Evolutionary conservation across 2,888 invertebrate species (phyloP).

Genomic region (Phytoseiulus persimilis): DNA sequence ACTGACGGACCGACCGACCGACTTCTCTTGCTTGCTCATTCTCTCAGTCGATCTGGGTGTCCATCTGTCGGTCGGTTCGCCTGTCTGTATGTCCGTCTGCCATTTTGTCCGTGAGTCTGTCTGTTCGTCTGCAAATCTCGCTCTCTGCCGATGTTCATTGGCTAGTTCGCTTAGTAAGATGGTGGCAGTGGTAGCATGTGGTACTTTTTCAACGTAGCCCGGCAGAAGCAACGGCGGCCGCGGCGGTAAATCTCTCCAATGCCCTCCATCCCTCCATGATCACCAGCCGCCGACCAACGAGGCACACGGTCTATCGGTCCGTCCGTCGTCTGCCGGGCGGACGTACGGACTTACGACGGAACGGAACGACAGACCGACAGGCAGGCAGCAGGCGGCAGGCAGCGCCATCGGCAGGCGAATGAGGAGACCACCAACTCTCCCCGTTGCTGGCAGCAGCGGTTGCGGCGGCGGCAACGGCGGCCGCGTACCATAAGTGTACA

Average conservation of each 20-base stretch:
- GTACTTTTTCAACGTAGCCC: background rate
- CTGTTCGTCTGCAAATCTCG: background rate
- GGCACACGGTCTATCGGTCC: background rate
- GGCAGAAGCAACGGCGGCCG: background rate
- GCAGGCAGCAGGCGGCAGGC: background rate
- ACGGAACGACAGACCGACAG: background rate
- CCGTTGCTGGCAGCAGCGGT: slow-evolving; percentile 9
- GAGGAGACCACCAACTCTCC: background rate
- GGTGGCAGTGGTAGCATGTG: background rate
- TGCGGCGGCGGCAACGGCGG: slow-evolving; percentile 17
- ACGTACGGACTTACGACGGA: background rate
- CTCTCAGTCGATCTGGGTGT: background rate
- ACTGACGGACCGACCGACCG: background rate
- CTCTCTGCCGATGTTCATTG: background rate
- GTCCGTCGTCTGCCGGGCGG: too few relatives aligned
- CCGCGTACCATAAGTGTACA: slow-evolving; percentile 17
- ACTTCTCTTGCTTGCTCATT: background rate
- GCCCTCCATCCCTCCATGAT: background rate
- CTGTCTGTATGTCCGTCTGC: background rate
- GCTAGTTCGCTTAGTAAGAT: background rate
- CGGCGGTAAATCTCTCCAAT: background rate
- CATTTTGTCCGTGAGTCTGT: background rate
- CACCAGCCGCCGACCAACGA: background rate
- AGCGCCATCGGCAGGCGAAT: slow-evolving; percentile 5
- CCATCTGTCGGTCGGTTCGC: background rate